Percentiles rank a stretch among this genome's conserved stretches.
These are phyloP conservation scores for Columba livia DNA, from an alignment of 2,113 vertebrate species.

Conservation along the genomic window DNA sequence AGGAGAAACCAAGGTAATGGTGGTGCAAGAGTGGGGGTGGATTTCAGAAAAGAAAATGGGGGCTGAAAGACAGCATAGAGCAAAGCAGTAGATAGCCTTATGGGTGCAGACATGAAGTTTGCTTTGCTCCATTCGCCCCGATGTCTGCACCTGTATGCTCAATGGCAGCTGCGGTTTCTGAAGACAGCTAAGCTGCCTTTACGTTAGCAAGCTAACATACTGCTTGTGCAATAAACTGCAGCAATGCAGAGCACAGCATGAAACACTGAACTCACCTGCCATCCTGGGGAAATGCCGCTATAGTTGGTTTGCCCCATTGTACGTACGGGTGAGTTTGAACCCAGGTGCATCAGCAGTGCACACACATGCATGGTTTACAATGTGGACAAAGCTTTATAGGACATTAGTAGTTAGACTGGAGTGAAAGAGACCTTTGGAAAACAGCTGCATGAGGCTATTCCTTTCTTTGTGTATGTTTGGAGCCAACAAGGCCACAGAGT, in stretches of 20 bases:
- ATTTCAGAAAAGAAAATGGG: neutral
- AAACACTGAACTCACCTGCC: neutral
- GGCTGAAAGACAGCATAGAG: neutral
- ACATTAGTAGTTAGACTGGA: neutral
- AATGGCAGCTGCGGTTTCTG: neutral
- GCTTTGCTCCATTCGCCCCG: neutral
- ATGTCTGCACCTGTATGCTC: neutral
- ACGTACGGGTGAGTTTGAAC: neutral
- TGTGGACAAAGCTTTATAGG: neutral
- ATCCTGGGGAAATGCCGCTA: neutral
- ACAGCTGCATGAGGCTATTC: neutral
- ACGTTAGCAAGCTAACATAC: neutral
- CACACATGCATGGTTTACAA: rapidly evolving
- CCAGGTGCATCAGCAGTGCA: neutral
- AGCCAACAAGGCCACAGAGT: neutral
- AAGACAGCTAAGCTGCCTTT: neutral
- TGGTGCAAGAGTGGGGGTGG: neutral
- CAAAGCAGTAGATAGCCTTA: neutral
- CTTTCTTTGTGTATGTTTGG: neutral
- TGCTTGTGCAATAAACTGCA: neutral
- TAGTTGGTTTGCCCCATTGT: rapidly evolving
- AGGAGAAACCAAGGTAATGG: neutral
- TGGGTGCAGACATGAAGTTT: neutral
- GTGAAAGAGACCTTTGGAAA: neutral
- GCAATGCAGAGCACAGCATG: neutral